These are phyloP conservation scores for Acridotheres tristis DNA, from an alignment of 2,797 vertebrate genomes.

Conservation along the genomic window DNA sequence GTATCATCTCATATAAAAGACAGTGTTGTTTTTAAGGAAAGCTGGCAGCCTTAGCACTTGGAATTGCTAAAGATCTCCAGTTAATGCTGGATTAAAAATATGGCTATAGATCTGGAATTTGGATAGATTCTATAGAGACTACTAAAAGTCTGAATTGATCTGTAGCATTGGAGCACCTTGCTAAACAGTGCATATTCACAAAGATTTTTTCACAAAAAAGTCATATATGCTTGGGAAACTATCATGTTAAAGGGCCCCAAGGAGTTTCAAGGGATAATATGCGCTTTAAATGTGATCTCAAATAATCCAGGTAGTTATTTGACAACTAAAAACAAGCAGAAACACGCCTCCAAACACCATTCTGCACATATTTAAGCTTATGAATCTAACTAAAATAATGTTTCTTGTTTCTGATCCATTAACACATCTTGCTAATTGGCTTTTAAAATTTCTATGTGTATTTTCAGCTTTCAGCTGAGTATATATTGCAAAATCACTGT, in stretches of 20 bases:
- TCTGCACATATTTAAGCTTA: neutral
- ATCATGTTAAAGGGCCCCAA: neutral
- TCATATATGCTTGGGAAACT: neutral
- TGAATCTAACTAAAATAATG: neutral
- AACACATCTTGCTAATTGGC: neutral
- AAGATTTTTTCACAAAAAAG: neutral
- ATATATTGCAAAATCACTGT: neutral
- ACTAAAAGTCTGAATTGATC: neutral
- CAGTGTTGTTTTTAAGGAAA: neutral
- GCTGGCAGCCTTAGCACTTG: neutral
- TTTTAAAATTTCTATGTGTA: neutral
- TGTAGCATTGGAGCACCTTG: neutral
- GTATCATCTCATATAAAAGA: neutral
- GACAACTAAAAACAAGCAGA: neutral
- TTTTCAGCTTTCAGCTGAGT: neutral
- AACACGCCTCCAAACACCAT: neutral
- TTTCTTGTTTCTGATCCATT: neutral
- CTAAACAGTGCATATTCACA: neutral
- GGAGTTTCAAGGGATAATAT: neutral
- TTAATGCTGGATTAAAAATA: neutral
- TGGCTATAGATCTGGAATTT: neutral
- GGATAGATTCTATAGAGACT: neutral
- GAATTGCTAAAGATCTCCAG: neutral
- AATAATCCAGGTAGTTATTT: neutral
- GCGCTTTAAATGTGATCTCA: neutral